Percentiles rank a stretch among this genome's conserved stretches.
Evolutionary conservation across 2,888 invertebrate species (phyloP).

Genomic region (Pristionchus exspectatus): DNA sequence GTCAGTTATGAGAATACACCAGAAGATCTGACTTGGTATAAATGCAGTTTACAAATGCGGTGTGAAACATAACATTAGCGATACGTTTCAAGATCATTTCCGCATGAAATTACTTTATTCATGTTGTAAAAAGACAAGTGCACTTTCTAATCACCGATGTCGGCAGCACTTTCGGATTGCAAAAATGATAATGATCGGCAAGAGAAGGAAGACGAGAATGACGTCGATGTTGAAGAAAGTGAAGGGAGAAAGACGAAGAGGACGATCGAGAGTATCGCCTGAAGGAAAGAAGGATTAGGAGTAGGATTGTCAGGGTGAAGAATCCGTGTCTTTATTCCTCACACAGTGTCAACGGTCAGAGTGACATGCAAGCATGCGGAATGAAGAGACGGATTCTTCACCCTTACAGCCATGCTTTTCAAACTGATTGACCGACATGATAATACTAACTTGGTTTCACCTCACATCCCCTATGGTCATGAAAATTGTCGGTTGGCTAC

Average conservation of each 20-base stretch:
- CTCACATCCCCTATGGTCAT: no score
- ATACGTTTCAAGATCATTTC: background rate
- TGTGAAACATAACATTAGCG: background rate
- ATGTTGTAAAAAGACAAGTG: background rate
- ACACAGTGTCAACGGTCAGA: background rate
- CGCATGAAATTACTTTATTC: background rate
- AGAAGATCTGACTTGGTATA: background rate
- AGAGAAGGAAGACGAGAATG: constrained; percentile 18
- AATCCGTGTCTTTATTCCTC: background rate
- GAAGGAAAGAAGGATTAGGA: background rate
- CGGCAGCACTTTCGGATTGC: constrained; percentile 14
- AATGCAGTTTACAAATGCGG: background rate
- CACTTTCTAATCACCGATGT: background rate
- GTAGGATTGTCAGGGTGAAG: background rate
- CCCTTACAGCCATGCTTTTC: no score
- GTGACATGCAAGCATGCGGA: background rate
- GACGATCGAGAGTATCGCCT: constrained; percentile 47
- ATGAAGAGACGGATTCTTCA: background rate
- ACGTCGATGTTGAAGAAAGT: constrained; percentile 43
- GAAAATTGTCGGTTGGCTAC: no score
- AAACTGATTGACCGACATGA: no score
- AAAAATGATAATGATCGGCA: background rate
- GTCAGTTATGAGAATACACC: no score
- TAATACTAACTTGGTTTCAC: no score
- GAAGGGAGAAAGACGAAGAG: background rate